Evolutionary conservation across 2,797 vertebrate genomes (phyloP), one percentile per base, ranked within the genome.

Genomic region (Taeniopygia guttata): DNA sequence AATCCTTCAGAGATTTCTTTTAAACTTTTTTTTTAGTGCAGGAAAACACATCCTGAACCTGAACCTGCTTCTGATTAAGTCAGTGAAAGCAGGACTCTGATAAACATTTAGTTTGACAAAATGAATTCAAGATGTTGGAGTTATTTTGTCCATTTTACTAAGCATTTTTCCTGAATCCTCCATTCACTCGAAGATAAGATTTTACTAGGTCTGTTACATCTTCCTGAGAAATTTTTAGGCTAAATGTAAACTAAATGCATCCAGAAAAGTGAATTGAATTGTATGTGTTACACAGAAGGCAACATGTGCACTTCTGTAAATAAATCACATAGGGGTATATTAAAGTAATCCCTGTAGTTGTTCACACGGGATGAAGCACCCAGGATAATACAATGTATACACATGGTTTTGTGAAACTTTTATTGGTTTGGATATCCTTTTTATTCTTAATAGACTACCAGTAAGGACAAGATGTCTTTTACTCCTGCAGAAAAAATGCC

Each of bases 81-180:
- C 80, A 88, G 79, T 95, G 89, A 92, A 95, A 95, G 90, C 73
- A 91, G 73, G 69, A 90, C 66, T 94, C 92, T 86, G 94, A 94
- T 91, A 96, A 95, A 95, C 73, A 95, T 93, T 96, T 97, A 88
- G 91, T 92, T 89, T 94, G 51, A 88, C 89, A 76, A 96, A 96
- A 97, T 95, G 29, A 86, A 90, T 95, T 96, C 94, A 96, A 96
- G 96, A 96, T 96, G 95, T 93, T 96, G 73, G 66, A 92, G 92
- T 91, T 93, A 94, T 89, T 96, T 95, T 85, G 87, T 84, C 66
- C 58, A 56, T 81, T 93, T 91, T 93, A 40, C 72, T 63, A 89
- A 91, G 58, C 66, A 46, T 93, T 96, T 94, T 91, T 58, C 49
- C 89, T 82, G 85, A 94, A 87, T 78, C 55, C 48, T 94, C 38